phyloP scores from a whole-genome alignment of 2,113 vertebrate genomes.

The Cochlearius cochlearius region DNA sequence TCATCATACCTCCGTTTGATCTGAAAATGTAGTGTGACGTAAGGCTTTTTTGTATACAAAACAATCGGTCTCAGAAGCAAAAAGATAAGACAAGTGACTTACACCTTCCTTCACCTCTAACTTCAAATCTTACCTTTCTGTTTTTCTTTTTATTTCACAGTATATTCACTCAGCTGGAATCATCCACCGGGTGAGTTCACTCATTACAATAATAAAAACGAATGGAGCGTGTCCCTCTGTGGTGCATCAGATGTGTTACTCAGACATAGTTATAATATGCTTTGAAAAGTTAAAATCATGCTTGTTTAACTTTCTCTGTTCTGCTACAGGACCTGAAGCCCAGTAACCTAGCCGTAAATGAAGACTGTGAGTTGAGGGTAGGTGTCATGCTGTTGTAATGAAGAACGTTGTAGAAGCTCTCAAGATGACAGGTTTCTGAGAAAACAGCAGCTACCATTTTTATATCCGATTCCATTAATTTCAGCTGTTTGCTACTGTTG shows the following conservation, averaged over 20 bases:
- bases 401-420: background rate
- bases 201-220: background rate
- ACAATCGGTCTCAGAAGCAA: background rate
- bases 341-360: conserved; percentile 95
- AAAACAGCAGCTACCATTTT: background rate
- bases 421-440: background rate
- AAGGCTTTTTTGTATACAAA: background rate
- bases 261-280: background rate
- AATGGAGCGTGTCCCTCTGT: background rate
- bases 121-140: background rate
- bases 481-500: background rate
- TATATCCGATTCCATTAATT: background rate
- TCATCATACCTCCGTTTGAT: background rate
- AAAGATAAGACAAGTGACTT: background rate
- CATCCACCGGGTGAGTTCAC: conserved; percentile 92
- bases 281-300: background rate
- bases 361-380: conserved; percentile 96
- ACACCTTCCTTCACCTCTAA: background rate
- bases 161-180: conserved; percentile 98
- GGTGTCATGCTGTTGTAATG: conserved; percentile 37
- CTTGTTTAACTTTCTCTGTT: background rate
- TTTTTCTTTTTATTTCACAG: conserved; percentile 69
- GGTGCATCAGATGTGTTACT: background rate
- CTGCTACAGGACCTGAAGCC: conserved; percentile 89
- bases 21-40: background rate